phyloP scores from a whole-genome alignment of 2,888 invertebrate species.

The Tetropium fuscum region DNA sequence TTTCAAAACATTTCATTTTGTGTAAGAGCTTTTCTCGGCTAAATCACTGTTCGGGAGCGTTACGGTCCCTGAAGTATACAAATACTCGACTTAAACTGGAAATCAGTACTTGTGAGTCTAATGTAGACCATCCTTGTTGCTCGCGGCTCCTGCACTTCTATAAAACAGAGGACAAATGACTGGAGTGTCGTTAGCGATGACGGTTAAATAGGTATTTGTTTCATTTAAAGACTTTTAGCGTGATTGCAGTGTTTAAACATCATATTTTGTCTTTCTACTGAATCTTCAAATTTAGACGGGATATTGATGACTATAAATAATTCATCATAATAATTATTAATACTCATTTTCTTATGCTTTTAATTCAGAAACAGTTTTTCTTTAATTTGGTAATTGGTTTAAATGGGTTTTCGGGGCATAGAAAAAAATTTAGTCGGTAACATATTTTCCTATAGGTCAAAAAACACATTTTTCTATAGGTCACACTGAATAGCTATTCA shows the following conservation, averaged over 20 bases:
- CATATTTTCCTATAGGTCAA: no score
- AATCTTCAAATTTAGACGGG: no score
- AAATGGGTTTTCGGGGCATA: no score
- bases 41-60: constrained; percentile 38
- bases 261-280: not conserved
- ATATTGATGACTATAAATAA: no score
- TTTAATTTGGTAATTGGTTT: no score
- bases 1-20: constrained; percentile 65
- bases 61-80: constrained; percentile 51
- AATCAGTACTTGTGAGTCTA: constrained; percentile 38
- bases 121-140: constrained; percentile 11
- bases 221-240: constrained; percentile 22
- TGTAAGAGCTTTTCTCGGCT: constrained; percentile 60
- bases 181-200: constrained; percentile 5
- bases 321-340: no score
- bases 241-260: constrained; percentile 19
- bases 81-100: constrained; percentile 58
- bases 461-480: no score
- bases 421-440: no score
- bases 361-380: no score
- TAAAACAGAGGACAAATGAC: constrained; percentile 24
- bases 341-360: no score
- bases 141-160: constrained; percentile 9
- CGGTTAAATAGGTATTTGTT: constrained; percentile 21
- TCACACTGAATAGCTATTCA: no score